Base-by-base conservation (phyloP, 2,113 vertebrate species). In the Paraplagusia blochii region DNA sequence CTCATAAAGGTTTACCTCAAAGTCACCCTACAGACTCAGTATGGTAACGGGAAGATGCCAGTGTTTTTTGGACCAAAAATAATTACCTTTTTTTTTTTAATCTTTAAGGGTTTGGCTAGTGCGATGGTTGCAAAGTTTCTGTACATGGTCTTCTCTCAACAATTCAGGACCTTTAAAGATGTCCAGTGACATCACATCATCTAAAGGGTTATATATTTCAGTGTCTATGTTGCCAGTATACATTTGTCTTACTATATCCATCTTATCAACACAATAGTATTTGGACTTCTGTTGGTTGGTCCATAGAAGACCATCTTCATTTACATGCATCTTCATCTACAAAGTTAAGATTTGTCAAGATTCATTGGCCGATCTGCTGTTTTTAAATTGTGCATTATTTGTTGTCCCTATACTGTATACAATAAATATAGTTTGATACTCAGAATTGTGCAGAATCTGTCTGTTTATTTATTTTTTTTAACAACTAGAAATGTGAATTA, bases 391-490 rank as follows among this genome's bases (percentile, higher is more conserved):
- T 83, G 82, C 56, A 73, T 75, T 76, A 72, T 78, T 68, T 82
- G 86, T 89, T 74, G 82, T 86, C 84, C 84, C 81, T 88, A 79
- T 90, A 84, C 62, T 87, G 84, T 87, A 87, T 63, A 79, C 90
- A 90, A 91, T 90, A 90, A 91, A 91, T 88, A 85, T 89, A 89
- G 88, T 89, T 86, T 86, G 88, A 77, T 90, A 86, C 81, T 77
- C 80, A 59, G 81, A 49, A 51, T 76, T 48, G 63, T 76, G 65
- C 53, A 53, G 62, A 54, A 13, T 72, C 49, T 3, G 39, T 9
- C 61, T 74, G 22, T 0, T 35, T 61, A 39, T 58, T 1, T n/a
- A n/a, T n/a, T n/a, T n/a, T n/a, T n/a, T n/a, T n/a, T n/a, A n/a
- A n/a, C n/a, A n/a, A n/a, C n/a, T n/a, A n/a, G n/a, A n/a, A n/a